Evolutionary conservation across 2,888 invertebrate genomes (phyloP), one percentile per base, ranked within the genome.

Genomic region (Heliconius ethilla): DNA sequence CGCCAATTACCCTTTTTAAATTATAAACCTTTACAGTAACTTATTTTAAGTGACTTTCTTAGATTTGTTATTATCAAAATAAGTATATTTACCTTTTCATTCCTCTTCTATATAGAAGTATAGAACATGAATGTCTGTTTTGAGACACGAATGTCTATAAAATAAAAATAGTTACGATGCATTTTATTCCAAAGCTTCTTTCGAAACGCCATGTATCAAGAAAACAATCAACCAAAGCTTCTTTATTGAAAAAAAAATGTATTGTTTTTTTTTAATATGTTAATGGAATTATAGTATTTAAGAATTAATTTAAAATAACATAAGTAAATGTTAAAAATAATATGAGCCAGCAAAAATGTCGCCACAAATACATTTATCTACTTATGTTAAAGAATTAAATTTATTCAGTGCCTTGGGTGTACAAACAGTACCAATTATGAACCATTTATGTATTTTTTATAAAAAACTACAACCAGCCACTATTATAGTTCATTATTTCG

Each of bases 401-500:
- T n/a, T 59, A 59, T n/a, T 37, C 22, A 29, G 4, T 9, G 33
- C 9, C 37, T 66, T 29, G 22, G 22, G 1, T 66, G 29, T 13
- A 67, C 11, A 67, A 67, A 37, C n/a, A 22, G 37, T 55, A 45
- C 45, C 45, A 45, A 45, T 45, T 45, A 15, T 45, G 45, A 13
- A 45, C 15, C 45, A 59, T n/a, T 33, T 29, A 59, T 37, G 33
- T 29, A 62, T 62, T 62, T 73, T 37, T 62, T 37, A 62, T 13
- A 37, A 33, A 33, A 33, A 25, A 63, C 4, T 37, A 25, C 25
- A 40, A 22, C 6, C 45, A 37, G 27, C 27, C 27, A 18, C 25
- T 74, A 74, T 15, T 10, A 33, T 33, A 72, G 29, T 70, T 33
- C 55, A 90, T 87, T 87, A 89, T 92, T 92, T 92, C 89, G 88